Conservation (phyloP, 2,113 vertebrate species). For the Pyxicephalus adspersus region DNA sequence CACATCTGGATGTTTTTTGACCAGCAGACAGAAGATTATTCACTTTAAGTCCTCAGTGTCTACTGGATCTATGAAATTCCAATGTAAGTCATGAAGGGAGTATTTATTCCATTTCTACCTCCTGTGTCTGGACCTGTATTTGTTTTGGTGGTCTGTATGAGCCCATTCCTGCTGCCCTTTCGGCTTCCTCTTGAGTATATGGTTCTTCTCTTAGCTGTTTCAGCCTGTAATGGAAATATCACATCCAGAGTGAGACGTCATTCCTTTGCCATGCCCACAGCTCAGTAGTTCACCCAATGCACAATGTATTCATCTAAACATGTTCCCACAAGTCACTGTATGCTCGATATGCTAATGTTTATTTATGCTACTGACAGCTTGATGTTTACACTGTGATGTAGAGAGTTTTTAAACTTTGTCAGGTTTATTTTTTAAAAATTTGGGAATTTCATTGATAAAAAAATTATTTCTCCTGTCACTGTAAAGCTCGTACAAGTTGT, state of each 20-base stretch:
- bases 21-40: neutral
- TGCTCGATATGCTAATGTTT: neutral
- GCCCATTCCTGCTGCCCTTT: slow-evolving; percentile 94
- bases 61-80: neutral
- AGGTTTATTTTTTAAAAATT: no score
- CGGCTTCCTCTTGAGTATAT: slow-evolving; percentile 92
- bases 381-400: no score
- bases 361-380: no score
- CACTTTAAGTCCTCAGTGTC: neutral
- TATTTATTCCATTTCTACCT: slow-evolving; percentile 71
- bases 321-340: neutral
- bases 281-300: neutral
- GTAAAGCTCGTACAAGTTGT: no score
- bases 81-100: no score
- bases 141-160: slow-evolving; percentile 82
- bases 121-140: slow-evolving; percentile 85
- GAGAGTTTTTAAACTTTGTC: no score
- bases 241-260: neutral
- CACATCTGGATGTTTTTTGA: no score
- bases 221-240: slow-evolving; percentile 69
- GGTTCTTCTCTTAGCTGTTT: slow-evolving; percentile 87
- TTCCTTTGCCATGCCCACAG: neutral
- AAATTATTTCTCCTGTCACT: no score
- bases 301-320: neutral
- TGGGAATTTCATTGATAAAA: no score